Base-by-base conservation (phyloP, 2,888 invertebrate species). In the Oxyscelio sp. region DNA sequence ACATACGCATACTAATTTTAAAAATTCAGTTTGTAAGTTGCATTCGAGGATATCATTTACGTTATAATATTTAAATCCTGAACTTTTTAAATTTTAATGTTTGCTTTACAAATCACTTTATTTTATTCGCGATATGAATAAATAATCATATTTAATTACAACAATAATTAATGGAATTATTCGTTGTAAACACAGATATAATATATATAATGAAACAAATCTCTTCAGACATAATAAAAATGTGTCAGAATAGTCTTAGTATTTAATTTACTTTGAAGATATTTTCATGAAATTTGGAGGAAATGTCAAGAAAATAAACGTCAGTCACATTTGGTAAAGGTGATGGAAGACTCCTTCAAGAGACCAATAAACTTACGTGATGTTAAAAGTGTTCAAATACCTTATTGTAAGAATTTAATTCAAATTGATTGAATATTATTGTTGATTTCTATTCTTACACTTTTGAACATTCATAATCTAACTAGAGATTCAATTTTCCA, bases 131-230 rank as follows among this genome's bases (percentile, higher is more conserved):
- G 22, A 50, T 24, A 48, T 27, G 54, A 31, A 54, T 54, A 54
- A 54, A 54, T n/a, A 15, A 17, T 54, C 54, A 15, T 8, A 54
- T 9, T 54, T 27, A 54, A 54, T 54, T 54, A 27, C 15, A 15
- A 54, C 27, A 27, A 27, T 27, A 27, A 27, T 31, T 6, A 54
- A 27, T 27, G 34, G 34, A 34, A 34, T 9, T 34, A 34, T 34
- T 34, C 34, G 8, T 9, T 11, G 11, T 34, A 34, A 5, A 11
- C 11, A 11, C 9, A 11, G 4, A 11, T 34, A 34, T 34, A 9
- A 9, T 34, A 9, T 2, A 34, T 34, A 34, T 4, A 9, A 34
- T 34, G 34, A 34, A 34, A 34, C 27, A 27, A 27, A 27, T 27
- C 27, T 6, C 27, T 27, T 27, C 4, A 34, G 34, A 34, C 9